Percentiles rank a stretch among this genome's conserved stretches.
These are phyloP conservation scores for Brienomyrus brachyistius DNA, from an alignment of 2,113 vertebrate genomes.

Conservation along the genomic window DNA sequence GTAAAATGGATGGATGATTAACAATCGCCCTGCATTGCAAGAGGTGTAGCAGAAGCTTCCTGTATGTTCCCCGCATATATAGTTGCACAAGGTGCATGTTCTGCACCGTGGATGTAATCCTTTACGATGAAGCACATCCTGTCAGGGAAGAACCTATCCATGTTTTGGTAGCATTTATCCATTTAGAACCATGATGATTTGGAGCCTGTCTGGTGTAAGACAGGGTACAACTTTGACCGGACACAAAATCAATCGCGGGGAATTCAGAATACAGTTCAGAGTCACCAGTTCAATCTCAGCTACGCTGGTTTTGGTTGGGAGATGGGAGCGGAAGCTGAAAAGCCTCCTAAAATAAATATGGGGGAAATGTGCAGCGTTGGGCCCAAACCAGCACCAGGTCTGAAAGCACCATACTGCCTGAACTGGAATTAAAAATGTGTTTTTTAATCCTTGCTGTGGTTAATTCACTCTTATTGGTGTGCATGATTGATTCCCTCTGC, in stretches of 20 bases:
- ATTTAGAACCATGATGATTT: background rate
- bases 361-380: background rate
- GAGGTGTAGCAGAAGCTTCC: background rate
- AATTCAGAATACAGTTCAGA: background rate
- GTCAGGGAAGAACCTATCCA: background rate
- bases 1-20: background rate
- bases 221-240: background rate
- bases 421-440: slow-evolving; percentile 5
- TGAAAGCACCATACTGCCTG: background rate
- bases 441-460: slow-evolving; percentile 2
- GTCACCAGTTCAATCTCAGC: background rate
- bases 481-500: slow-evolving; percentile 8
- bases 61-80: too few species aligned
- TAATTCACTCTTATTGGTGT: slow-evolving; percentile 10
- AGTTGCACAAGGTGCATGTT: background rate
- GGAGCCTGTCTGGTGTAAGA: background rate
- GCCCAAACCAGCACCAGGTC: background rate
- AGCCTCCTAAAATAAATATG: background rate
- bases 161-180: background rate
- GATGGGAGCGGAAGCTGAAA: background rate
- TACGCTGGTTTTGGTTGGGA: background rate
- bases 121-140: background rate
- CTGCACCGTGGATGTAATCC: background rate
- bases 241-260: background rate
- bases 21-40: background rate